Evolutionary conservation across 1,140 invertebrate species (phyloP).

Genomic region (Psix sp.): DNA sequence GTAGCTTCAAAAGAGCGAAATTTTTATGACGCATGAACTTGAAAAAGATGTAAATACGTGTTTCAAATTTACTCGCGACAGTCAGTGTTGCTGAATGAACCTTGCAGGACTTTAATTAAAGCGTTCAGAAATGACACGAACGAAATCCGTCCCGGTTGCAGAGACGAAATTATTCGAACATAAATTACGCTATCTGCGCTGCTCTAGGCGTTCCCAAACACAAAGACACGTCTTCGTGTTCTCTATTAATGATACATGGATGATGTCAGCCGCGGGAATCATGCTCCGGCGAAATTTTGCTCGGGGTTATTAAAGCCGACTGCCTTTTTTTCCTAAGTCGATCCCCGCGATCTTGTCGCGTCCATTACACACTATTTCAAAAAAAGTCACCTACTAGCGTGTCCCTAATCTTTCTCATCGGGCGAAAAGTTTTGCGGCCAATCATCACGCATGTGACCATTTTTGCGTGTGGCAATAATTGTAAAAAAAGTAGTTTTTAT

Average conservation of each 20-base stretch:
- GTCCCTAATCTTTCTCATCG: not conserved
- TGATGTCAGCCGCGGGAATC: constrained; percentile 57
- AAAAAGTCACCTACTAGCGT: constrained; percentile 4
- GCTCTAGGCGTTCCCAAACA: constrained; percentile 55
- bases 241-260: constrained; percentile 64
- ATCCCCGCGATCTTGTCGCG: not conserved
- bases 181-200: constrained; percentile 53
- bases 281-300: constrained; percentile 39
- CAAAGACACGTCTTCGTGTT: constrained; percentile 58
- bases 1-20: too few species aligned
- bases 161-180: constrained; percentile 45
- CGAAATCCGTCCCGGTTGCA: constrained; percentile 33
- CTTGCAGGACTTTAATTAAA: constrained; percentile 55
- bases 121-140: constrained; percentile 45
- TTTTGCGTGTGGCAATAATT: too few species aligned
- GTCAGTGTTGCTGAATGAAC: constrained; percentile 49
- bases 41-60: too few species aligned
- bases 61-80: too few species aligned
- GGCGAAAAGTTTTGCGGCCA: not conserved
- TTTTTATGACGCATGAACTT: too few species aligned
- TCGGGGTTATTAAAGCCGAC: constrained; percentile 57
- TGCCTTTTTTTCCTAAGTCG: not conserved
- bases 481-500: too few species aligned
- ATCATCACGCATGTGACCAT: too few species aligned
- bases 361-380: constrained; percentile 16